phyloP scores from a whole-genome alignment of 2,888 invertebrate species.

The Drosophila rellima region DNA sequence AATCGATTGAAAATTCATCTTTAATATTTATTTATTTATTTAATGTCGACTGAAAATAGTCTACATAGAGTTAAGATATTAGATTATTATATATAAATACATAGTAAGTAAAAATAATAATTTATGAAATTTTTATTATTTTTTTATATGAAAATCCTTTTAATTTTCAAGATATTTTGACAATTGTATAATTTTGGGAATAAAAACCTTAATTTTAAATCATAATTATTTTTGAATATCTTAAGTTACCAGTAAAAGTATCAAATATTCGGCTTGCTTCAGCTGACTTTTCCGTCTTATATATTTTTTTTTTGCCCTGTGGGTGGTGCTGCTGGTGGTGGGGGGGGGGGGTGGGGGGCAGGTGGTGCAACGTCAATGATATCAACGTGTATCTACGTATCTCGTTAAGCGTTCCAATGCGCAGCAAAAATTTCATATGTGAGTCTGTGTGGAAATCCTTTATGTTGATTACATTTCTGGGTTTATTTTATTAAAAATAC shows the following conservation, averaged over 20 bases:
- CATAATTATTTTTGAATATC: no score
- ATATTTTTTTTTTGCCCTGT: slow-evolving; percentile 23
- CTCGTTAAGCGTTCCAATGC: slow-evolving; percentile 78
- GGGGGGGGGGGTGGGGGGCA: not conserved
- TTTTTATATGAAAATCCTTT: no score
- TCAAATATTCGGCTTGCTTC: not conserved
- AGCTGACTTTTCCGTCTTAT: slow-evolving; percentile 1
- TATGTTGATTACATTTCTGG: slow-evolving; percentile 84
- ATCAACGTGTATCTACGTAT: slow-evolving; percentile 75
- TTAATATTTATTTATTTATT: no score
- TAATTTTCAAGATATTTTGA: no score
- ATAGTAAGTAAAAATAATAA: no score
- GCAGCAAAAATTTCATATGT: slow-evolving; percentile 51
- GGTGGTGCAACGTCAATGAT: slow-evolving; percentile 72
- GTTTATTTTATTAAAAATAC: slow-evolving; percentile 85
- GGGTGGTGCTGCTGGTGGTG: slow-evolving; percentile 14
- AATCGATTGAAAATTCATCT: no score
- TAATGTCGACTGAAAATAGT: no score
- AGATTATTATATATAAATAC: no score
- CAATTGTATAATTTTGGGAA: no score
- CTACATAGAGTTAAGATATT: no score
- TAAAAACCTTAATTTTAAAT: no score
- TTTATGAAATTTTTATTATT: no score
- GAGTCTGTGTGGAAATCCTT: slow-evolving; percentile 80
- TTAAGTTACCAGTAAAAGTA: not conserved